These are phyloP conservation scores for Argyresthia goedartella DNA, from an alignment of 2,888 invertebrate genomes.

Conservation along the genomic window DNA sequence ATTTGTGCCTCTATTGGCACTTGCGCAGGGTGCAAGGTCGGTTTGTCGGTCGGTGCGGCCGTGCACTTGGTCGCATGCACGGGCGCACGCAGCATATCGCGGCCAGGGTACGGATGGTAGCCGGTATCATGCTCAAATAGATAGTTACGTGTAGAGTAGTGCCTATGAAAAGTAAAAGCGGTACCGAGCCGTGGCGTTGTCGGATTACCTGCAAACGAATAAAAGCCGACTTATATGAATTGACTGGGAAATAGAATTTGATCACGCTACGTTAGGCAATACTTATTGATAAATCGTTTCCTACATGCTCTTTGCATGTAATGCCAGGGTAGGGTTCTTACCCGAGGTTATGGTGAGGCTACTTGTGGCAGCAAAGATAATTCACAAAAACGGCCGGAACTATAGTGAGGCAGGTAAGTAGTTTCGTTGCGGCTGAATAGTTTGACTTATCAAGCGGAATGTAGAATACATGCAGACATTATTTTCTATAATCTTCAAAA, in stretches of 20 bases:
- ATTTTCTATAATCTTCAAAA: too few relatives aligned
- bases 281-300: background rate
- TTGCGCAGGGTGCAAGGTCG: slow-evolving; percentile 34
- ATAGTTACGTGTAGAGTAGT: background rate
- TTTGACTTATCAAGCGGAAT: too few relatives aligned
- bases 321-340: too few relatives aligned
- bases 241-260: slow-evolving; percentile 4
- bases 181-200: slow-evolving; percentile 28
- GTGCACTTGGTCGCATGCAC: slow-evolving; percentile 16
- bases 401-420: too few relatives aligned
- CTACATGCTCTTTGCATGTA: too few relatives aligned
- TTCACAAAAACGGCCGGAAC: too few relatives aligned
- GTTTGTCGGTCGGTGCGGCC: slow-evolving; percentile 15
- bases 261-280: slow-evolving; percentile 1
- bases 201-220: slow-evolving; percentile 11
- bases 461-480: too few relatives aligned
- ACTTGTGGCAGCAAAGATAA: too few relatives aligned
- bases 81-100: background rate
- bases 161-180: slow-evolving; percentile 52
- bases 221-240: background rate
- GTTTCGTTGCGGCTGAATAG: too few relatives aligned
- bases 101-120: background rate
- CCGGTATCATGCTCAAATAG: background rate
- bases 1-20: slow-evolving; percentile 29
- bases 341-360: too few relatives aligned